Evolutionary conservation across 2,888 invertebrate genomes (phyloP).

Genomic region (Eristalis arbustorum): DNA sequence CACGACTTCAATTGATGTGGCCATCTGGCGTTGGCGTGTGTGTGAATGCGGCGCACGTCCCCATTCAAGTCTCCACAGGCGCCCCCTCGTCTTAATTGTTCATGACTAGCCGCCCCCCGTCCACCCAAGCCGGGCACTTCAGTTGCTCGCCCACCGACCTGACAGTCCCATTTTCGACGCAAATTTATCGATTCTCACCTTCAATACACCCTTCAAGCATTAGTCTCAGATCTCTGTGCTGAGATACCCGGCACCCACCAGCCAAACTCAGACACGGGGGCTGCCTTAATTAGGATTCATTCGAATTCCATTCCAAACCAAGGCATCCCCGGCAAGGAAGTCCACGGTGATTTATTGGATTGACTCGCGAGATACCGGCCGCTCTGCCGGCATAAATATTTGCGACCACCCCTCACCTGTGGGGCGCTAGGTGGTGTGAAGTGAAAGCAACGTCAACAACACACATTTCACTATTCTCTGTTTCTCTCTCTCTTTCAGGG

Average conservation of each 20-base stretch:
- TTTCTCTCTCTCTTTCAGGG: constrained; percentile 83
- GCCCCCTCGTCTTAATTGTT: not conserved
- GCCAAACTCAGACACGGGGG: not conserved
- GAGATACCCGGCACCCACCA: not conserved
- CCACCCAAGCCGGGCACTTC: not conserved
- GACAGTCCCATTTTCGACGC: not conserved
- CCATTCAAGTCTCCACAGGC: too few species aligned
- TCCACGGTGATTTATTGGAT: constrained; percentile 12
- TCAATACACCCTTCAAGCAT: not conserved
- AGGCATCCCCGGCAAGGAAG: not conserved
- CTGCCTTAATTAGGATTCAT: constrained; percentile 29
- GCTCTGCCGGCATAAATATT: constrained; percentile 5
- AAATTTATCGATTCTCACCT: not conserved
- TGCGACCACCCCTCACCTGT: not conserved
- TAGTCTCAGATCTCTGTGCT: not conserved
- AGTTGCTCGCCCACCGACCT: not conserved
- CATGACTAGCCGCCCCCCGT: not conserved
- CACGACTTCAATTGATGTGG: not conserved
- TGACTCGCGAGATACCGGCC: not conserved
- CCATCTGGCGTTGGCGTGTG: not conserved
- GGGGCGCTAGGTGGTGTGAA: too few species aligned
- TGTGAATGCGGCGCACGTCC: too few species aligned
- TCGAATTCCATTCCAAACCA: constrained; percentile 4
- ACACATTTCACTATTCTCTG: not conserved
- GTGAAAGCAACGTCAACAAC: not conserved